Evolutionary conservation across 2,113 vertebrate species (phyloP), one percentile per base, ranked within the genome.

Genomic region (Cyprinodon variegatus): DNA sequence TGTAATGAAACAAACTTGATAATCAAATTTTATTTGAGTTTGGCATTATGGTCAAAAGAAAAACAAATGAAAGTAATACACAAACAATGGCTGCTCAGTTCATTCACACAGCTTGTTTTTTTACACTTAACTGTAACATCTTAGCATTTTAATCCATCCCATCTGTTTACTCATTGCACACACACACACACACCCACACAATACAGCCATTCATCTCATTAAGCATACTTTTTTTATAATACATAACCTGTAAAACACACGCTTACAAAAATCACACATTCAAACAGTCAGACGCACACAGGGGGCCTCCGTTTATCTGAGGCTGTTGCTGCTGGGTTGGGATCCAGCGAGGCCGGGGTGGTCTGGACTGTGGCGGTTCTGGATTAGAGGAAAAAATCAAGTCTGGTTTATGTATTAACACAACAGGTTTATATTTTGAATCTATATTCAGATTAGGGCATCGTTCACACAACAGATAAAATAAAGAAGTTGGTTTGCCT

Each of bases 281-380:
- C 50, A n/a, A 57, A 57, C 50, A 57, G 50, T 15, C 77, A 76
- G 39, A 72, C 78, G 61, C 68, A 59, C 87, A 88, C 87, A 78
- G 61, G 77, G 68, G 72, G 68, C 59, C 79, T 39, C 76, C 15
- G 65, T 89, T 94, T 95, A 99, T 91, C 97, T 96, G 70, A 99
- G 94, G 88, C 96, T 98, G 95, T 96, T 97, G 89, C 96, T 97
- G 95, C 96, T 97, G 86, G 96, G 96, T 86, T 99, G 98, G 81
- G 97, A 97, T 88, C 96, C 94, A 86, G 96, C 93, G 82, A 97
- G 93, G 3, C 96, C 96, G 0, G 97, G 97, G 74, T 98, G 98
- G 88, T 99, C 98, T 0, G 97, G 98, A 93, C 98, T 98, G 91
- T 99, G 97, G 53, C 98, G 96, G 89, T 96, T 99, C 98, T 99